Conservation (phyloP, 2,113 vertebrate genomes). For the Haemorhous mexicanus region DNA sequence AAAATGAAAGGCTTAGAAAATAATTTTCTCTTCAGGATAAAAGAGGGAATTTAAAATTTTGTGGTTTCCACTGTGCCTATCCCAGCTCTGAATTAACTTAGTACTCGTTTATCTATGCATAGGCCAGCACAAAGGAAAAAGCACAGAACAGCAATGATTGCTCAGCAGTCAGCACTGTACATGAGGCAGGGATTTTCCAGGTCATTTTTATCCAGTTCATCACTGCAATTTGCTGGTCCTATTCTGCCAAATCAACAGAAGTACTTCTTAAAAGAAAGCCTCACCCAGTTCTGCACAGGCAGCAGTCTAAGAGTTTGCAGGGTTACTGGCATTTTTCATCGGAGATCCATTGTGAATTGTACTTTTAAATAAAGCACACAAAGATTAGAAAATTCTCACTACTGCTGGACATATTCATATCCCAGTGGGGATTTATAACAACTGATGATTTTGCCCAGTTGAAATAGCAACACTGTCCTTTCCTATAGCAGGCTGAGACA, state of each 20-base stretch:
- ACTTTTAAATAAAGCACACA: neutral
- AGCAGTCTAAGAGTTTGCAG: neutral
- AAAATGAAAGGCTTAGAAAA: slow-evolving; percentile 1
- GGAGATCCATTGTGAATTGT: neutral
- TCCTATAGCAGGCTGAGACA: neutral
- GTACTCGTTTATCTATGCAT: neutral
- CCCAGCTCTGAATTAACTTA: neutral
- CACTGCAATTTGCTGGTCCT: slow-evolving; percentile 3
- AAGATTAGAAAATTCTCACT: neutral
- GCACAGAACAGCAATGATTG: slow-evolving; percentile 33
- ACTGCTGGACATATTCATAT: neutral
- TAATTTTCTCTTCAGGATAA: neutral
- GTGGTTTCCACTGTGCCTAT: neutral
- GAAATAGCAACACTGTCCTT: neutral
- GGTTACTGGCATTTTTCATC: neutral
- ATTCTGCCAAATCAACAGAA: slow-evolving; percentile 49
- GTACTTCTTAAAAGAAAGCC: slow-evolving; percentile 35
- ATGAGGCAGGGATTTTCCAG: slow-evolving; percentile 56
- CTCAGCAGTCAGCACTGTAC: slow-evolving; percentile 56
- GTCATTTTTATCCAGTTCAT: slow-evolving; percentile 48
- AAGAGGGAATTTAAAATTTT: neutral
- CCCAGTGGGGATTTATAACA: neutral
- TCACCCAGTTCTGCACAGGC: neutral
- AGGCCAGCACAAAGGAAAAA: slow-evolving; percentile 40
- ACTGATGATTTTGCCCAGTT: neutral